Base-by-base conservation (phyloP, 1,140 invertebrate species). In the Chymomyza costata region DNA sequence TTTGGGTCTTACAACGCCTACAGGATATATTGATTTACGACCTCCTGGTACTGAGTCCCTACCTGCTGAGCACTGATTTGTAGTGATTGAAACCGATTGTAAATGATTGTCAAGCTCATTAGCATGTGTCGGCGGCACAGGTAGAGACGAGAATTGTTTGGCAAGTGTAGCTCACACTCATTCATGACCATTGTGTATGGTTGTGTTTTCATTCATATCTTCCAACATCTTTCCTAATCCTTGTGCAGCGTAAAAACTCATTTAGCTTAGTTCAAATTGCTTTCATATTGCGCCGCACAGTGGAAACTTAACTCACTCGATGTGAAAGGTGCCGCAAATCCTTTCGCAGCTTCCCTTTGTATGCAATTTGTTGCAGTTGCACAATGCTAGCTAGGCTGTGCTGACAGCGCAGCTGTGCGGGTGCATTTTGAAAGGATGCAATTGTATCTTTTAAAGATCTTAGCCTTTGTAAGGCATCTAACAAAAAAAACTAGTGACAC, bases 1-100 rank as follows among this genome's bases (percentile, higher is more conserved):
- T 74, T 74, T n/a, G n/a, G n/a, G n/a, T n/a, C n/a, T n/a, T 70
- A 30, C 55, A 32, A 70, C 71, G 70, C 70, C 70, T 59, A 52
- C 47, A 19, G 28, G 28, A 17, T 16, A 39, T 15, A 19, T 35
- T 76, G 68, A 73, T 73, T 74, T 74, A 73, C 39, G 70, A 37
- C 35, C 16, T 21, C 7, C n/a, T 2, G 11, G 21, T 7, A 43
- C 2, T 7, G 38, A 15, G 1, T n/a, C 2, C 7, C 47, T 63
- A 64, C 59, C 59, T 69, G 58, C 53, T 68, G 31, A 25, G 21
- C n/a, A n/a, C n/a, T n/a, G n/a, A n/a, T n/a, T n/a, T n/a, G n/a
- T n/a, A n/a, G n/a, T n/a, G n/a, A n/a, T n/a, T n/a, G n/a, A n/a
- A n/a, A n/a, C n/a, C n/a, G n/a, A n/a, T n/a, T n/a, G n/a, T n/a